Evolutionary conservation across 2,888 invertebrate genomes (phyloP).

Genomic region (Cheilosia urbana): DNA sequence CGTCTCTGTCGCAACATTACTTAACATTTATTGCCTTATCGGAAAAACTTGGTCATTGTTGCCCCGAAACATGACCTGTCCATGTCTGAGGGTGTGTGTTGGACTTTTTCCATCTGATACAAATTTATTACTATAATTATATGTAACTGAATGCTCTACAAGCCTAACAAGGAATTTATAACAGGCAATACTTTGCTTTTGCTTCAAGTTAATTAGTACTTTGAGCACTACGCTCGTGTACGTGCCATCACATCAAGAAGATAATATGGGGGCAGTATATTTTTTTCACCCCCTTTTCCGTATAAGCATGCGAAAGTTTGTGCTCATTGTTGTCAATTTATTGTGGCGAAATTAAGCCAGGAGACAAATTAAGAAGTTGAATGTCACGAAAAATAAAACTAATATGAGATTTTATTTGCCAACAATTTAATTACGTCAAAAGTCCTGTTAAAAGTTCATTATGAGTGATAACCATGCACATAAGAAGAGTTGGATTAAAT

Average conservation of each 20-base stretch:
- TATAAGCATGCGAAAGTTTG: not conserved
- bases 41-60: not conserved
- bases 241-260: constrained; percentile 20
- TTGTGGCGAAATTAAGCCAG: constrained; percentile 19
- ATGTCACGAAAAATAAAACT: constrained; percentile 51
- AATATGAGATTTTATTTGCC: constrained; percentile 7
- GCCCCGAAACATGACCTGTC: not conserved
- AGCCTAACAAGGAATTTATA: constrained; percentile 16
- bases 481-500: not conserved
- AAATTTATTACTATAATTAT: constrained; percentile 32
- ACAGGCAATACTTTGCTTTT: constrained; percentile 19
- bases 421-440: constrained; percentile 7
- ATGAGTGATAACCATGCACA: constrained; percentile 13
- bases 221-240: constrained; percentile 24
- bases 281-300: not conserved
- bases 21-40: not conserved
- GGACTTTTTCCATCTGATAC: constrained; percentile 1
- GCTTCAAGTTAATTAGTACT: constrained; percentile 34
- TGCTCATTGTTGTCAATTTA: not conserved
- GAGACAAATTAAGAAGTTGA: constrained; percentile 27
- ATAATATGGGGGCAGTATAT: not conserved
- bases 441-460: constrained; percentile 6
- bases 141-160: constrained; percentile 20
- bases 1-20: not conserved
- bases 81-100: not conserved